Percentiles rank a stretch among this genome's conserved stretches.
These are phyloP conservation scores for Drosophila sulfurigaster DNA, from an alignment of 1,140 invertebrate species.

Conservation along the genomic window DNA sequence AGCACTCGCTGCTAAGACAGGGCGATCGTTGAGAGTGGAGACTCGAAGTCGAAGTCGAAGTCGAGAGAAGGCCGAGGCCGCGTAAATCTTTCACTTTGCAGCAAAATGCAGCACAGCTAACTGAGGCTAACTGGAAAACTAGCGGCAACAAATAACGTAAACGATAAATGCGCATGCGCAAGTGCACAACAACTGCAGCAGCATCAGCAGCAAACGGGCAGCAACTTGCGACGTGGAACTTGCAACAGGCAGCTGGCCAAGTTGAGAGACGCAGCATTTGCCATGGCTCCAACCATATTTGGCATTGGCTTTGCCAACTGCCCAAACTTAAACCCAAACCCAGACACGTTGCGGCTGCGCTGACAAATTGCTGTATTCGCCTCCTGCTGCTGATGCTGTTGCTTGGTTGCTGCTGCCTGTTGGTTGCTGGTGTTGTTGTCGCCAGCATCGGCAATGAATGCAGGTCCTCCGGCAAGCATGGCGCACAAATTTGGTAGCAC, in stretches of 20 bases:
- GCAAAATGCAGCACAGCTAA: constrained; percentile 79
- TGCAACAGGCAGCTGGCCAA: constrained; percentile 61
- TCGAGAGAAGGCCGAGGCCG: constrained; percentile 60
- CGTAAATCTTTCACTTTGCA: constrained; percentile 82
- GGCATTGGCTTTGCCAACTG: constrained; percentile 77
- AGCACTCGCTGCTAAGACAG: constrained; percentile 15
- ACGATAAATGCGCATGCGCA: constrained; percentile 82
- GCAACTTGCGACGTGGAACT: constrained; percentile 10
- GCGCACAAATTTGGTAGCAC: constrained; percentile 80
- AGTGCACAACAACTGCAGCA: constrained; percentile 61
- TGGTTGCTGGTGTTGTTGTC: constrained; percentile 62
- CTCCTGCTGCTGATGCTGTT: constrained; percentile 39
- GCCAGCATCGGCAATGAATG: constrained; percentile 61
- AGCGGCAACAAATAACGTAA: constrained; percentile 81
- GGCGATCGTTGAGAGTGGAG: background rate
- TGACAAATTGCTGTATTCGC: constrained; percentile 74
- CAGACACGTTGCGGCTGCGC: constrained; percentile 74
- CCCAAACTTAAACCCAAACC: constrained; percentile 69
- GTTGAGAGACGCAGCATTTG: constrained; percentile 47
- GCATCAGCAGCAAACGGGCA: background rate
- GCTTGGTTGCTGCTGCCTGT: constrained; percentile 14
- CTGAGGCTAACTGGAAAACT: constrained; percentile 81
- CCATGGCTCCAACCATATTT: constrained; percentile 71
- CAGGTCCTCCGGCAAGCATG: constrained; percentile 71
- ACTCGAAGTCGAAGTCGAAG: background rate